Percentiles rank a stretch among this genome's conserved stretches.
Conservation (phyloP, 2,113 vertebrate species). For the Uria aalge region DNA sequence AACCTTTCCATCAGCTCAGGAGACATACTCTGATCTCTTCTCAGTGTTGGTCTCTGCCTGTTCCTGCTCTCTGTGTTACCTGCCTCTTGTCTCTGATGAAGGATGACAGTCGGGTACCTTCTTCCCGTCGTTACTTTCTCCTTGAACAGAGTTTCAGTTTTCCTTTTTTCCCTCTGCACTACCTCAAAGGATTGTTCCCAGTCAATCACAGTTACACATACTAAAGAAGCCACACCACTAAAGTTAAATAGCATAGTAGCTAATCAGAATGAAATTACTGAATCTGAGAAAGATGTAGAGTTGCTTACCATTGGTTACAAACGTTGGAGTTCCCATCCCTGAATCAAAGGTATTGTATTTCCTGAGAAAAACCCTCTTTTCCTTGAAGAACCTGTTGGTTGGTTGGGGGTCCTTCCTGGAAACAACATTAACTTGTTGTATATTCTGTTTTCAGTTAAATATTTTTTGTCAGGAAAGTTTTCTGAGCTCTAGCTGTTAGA, state of each 20-base stretch:
- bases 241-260: not conserved
- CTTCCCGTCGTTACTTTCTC: fast-evolving
- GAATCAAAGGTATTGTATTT: not conserved
- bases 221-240: not conserved
- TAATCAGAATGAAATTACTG: not conserved
- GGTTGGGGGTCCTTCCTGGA: not conserved
- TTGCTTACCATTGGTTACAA: not conserved
- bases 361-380: not conserved
- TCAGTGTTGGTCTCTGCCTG: not conserved
- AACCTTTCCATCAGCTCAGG: not conserved
- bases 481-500: not conserved
- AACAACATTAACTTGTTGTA: not conserved
- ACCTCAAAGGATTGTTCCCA: not conserved
- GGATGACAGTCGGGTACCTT: not conserved
- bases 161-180: not conserved
- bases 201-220: not conserved
- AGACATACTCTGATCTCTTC: not conserved
- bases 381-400: not conserved
- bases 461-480: not conserved
- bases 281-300: not conserved
- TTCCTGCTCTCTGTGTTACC: not conserved
- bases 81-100: not conserved
- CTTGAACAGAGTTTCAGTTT: not conserved
- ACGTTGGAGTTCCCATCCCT: not conserved
- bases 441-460: not conserved